A percentile compares a stretch with the other conserved stretches of the same genome.
Evolutionary conservation across 92 coral and sea anemone genomes (phyloP).

Genomic region (Pocillopora meandrina): DNA sequence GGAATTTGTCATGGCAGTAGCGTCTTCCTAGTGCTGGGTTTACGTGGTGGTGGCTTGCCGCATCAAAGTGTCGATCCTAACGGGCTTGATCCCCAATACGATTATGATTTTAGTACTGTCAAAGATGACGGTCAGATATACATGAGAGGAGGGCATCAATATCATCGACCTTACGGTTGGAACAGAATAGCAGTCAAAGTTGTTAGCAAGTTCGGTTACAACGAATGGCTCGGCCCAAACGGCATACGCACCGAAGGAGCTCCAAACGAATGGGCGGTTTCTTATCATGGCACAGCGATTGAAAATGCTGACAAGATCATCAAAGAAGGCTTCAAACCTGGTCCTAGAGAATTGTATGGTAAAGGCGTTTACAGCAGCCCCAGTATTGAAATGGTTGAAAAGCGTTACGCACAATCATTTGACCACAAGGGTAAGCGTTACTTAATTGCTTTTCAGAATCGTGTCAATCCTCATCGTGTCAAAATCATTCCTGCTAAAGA

Average conservation of each 20-base stretch:
- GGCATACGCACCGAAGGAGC: conserved; percentile 42
- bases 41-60: too few relatives aligned
- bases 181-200: conserved; percentile 52
- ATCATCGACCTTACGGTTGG: conserved; percentile 57
- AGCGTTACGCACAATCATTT: conserved; percentile 15
- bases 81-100: conserved; percentile 29
- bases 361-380: conserved; percentile 59
- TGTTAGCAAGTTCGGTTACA: conserved; percentile 39
- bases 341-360: conserved; percentile 11
- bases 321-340: conserved; percentile 29
- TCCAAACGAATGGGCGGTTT: conserved; percentile 60
- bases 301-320: conserved; percentile 13
- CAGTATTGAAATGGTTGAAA: conserved; percentile 37
- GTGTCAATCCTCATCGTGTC: conserved; percentile 22
- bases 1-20: too few relatives aligned
- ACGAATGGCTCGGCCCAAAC: conserved; percentile 48
- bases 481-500: neutral
- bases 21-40: too few relatives aligned
- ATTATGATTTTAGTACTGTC: conserved; percentile 44
- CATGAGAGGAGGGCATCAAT: conserved; percentile 43
- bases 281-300: conserved; percentile 51
- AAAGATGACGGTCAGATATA: conserved; percentile 58
- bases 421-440: conserved; percentile 17
- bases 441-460: conserved; percentile 49
- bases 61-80: neutral